Conservation (phyloP, 2,888 invertebrate genomes). For the Anoplius nigerrimus region DNA sequence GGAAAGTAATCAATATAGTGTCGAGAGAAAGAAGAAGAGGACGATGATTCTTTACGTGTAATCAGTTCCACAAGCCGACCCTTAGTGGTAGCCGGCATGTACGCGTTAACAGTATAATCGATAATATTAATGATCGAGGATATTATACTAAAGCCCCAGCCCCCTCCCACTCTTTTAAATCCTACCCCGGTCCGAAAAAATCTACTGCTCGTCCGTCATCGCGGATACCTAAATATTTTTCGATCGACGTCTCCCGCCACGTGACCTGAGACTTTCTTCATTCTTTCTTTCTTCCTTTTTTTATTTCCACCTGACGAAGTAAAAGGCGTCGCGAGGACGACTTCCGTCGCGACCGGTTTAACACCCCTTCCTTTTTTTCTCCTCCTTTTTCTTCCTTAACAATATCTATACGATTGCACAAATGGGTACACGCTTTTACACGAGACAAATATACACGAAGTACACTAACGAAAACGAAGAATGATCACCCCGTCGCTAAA, state of each 20-base stretch:
- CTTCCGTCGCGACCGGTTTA: neutral
- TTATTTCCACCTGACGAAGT: neutral
- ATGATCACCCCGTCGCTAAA: too few species aligned
- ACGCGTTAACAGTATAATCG: constrained; percentile 4
- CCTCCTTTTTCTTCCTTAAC: neutral
- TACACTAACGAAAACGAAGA: too few species aligned
- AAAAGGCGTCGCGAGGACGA: too few species aligned
- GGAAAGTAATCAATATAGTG: too few species aligned
- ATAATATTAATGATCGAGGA: constrained; percentile 3
- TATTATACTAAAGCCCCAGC: neutral
- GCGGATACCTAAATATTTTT: constrained; percentile 1
- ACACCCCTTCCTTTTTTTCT: neutral
- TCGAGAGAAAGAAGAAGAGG: too few species aligned
- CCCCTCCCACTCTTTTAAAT: neutral
- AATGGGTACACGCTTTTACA: too few species aligned
- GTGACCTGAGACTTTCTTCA: neutral
- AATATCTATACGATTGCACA: too few species aligned
- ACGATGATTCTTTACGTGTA: neutral
- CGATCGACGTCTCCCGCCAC: constrained; percentile 2
- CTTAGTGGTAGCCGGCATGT: neutral
- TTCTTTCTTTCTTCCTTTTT: neutral
- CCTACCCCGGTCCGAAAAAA: too few species aligned
- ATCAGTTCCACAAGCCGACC: constrained; percentile 4
- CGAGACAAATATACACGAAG: too few species aligned
- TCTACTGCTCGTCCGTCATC: constrained; percentile 1